These are phyloP conservation scores for Pseudochromis fuscus DNA, from an alignment of 2,797 vertebrate species.

Conservation along the genomic window DNA sequence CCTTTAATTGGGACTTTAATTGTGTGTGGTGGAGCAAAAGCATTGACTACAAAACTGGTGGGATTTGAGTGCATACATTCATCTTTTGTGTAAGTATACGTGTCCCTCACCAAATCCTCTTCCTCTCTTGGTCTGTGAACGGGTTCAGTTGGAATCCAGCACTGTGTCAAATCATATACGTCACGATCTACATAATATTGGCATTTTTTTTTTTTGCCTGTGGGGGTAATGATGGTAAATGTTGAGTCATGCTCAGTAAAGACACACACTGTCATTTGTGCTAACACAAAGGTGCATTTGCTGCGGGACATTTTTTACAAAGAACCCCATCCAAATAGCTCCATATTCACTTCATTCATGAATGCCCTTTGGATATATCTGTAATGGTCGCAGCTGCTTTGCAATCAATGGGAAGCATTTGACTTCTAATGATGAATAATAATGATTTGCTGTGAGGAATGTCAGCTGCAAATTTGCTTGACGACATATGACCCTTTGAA, in stretches of 20 bases:
- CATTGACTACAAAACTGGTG: constrained; percentile 82
- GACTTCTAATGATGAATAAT: constrained; percentile 32
- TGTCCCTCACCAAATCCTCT: constrained; percentile 70
- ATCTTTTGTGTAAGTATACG: constrained; percentile 79
- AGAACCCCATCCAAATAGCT: constrained; percentile 33
- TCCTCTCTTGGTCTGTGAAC: constrained; percentile 59
- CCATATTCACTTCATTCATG: constrained; percentile 51
- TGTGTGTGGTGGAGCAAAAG: constrained; percentile 84
- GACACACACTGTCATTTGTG: constrained; percentile 43
- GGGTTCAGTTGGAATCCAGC: constrained; percentile 33
- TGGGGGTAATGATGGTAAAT: constrained; percentile 41
- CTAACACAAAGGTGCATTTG: constrained; percentile 68
- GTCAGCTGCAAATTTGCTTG: constrained; percentile 53
- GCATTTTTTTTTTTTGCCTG: constrained; percentile 47
- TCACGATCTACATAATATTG: constrained; percentile 36
- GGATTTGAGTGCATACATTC: constrained; percentile 83
- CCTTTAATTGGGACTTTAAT: constrained; percentile 87
- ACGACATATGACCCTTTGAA: constrained; percentile 58
- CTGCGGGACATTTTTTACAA: constrained; percentile 34
- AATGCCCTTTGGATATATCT: constrained; percentile 59
- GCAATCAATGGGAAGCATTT: constrained; percentile 64
- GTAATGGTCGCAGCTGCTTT: constrained; percentile 33
- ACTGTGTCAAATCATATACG: constrained; percentile 48
- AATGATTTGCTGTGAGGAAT: constrained; percentile 40
- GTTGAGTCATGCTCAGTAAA: constrained; percentile 38